Evolutionary conservation across 2,888 invertebrate genomes (phyloP).

Genomic region (Scotopteryx bipunctaria): DNA sequence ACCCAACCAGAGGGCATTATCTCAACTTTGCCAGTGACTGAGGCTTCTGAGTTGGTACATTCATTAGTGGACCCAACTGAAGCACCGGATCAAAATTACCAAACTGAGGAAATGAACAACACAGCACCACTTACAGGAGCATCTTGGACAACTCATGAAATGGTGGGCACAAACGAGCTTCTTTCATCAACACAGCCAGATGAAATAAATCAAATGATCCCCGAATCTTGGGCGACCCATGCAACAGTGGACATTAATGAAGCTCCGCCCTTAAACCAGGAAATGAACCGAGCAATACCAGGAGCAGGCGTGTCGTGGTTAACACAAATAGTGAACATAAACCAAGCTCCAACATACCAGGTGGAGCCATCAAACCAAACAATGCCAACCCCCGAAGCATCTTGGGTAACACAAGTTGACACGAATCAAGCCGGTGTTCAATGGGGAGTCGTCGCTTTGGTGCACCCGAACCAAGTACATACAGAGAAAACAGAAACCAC

Average conservation of each 20-base stretch:
- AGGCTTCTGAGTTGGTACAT: too few species aligned
- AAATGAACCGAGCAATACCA: not conserved
- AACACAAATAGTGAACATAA: not conserved
- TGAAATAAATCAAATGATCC: not conserved
- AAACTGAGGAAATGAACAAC: too few species aligned
- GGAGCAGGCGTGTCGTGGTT: not conserved
- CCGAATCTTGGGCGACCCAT: not conserved
- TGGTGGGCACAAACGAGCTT: too few species aligned
- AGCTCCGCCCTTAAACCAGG: not conserved
- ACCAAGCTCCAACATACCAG: not conserved
- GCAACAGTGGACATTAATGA: not conserved
- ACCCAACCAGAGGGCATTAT: not conserved
- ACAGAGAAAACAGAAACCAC: not conserved
- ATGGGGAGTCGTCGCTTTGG: too few species aligned
- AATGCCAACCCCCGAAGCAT: not conserved
- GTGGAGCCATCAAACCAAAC: not conserved
- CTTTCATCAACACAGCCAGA: too few species aligned
- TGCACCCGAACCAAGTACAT: not conserved
- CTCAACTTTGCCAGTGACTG: too few species aligned
- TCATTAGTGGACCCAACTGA: too few species aligned
- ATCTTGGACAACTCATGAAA: too few species aligned
- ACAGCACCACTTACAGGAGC: too few species aligned
- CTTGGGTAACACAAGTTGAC: not conserved
- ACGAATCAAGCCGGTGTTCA: too few species aligned
- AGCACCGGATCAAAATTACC: too few species aligned